Evolutionary conservation across 92 coral and sea anemone genomes (phyloP).

Genomic region (Plumapathes pennacea): DNA sequence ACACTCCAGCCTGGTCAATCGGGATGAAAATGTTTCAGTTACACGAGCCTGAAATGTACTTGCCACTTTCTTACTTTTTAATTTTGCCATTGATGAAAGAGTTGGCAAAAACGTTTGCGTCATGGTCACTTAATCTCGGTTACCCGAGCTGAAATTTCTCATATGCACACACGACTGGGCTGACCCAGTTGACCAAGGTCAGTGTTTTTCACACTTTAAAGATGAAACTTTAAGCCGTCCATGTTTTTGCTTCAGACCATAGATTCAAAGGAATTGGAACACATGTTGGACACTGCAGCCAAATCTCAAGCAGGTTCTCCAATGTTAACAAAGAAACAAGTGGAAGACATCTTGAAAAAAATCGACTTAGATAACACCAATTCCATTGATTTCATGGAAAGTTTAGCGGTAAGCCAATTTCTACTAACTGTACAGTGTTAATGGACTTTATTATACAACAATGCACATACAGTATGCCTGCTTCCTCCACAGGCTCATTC

Average conservation of each 20-base stretch:
- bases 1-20: too few relatives aligned
- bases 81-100: too few relatives aligned
- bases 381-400: slow-evolving; percentile 93
- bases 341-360: slow-evolving; percentile 72
- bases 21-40: too few relatives aligned
- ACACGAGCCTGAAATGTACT: too few relatives aligned
- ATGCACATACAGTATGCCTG: not conserved
- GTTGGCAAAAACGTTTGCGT: too few relatives aligned
- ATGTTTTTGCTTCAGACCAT: slow-evolving; percentile 61
- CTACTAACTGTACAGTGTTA: not conserved
- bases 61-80: too few relatives aligned
- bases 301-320: slow-evolving; percentile 23
- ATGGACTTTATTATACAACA: not conserved
- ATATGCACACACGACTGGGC: too few relatives aligned
- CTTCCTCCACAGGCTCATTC: not conserved
- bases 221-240: too few relatives aligned
- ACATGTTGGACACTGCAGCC: slow-evolving; percentile 69
- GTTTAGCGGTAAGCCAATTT: slow-evolving; percentile 67
- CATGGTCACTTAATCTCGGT: too few relatives aligned
- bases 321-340: slow-evolving; percentile 82
- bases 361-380: slow-evolving; percentile 92
- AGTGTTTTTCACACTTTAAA: too few relatives aligned
- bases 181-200: too few relatives aligned
- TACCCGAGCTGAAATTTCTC: too few relatives aligned
- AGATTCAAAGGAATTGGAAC: slow-evolving; percentile 84